Evolutionary conservation across 1,140 invertebrate species (phyloP).

Genomic region (Pentalonia nigronervosa): DNA sequence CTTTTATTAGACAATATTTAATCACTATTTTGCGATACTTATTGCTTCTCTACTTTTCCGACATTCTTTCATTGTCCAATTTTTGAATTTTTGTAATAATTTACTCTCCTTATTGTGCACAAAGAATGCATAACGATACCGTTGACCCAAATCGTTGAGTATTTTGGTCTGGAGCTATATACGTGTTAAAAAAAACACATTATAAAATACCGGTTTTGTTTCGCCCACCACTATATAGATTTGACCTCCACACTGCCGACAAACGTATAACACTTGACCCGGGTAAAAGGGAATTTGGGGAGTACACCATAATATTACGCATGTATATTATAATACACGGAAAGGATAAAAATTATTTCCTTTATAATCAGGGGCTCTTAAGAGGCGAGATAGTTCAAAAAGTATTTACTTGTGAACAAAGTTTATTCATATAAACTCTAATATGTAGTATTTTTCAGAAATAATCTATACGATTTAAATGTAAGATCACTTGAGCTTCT

Average conservation of each 20-base stretch:
- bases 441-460: not conserved
- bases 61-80: not conserved
- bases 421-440: not conserved
- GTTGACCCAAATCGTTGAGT: constrained; percentile 11
- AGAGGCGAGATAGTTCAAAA: not conserved
- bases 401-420: constrained; percentile 1
- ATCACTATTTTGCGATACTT: not conserved
- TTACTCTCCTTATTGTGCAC: not conserved
- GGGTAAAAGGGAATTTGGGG: not conserved
- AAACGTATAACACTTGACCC: not conserved
- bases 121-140: not conserved
- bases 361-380: not conserved
- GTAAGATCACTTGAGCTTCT: not conserved
- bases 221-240: not conserved
- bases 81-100: not conserved
- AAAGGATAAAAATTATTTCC: not conserved
- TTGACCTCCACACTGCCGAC: not conserved
- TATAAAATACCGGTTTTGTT: constrained; percentile 34
- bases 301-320: not conserved
- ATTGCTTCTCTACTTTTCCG: not conserved
- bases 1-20: not conserved
- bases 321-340: not conserved
- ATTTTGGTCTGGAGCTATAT: not conserved
- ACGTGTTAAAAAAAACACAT: not conserved
- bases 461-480: not conserved